These are phyloP conservation scores for Telenomus remus DNA, from an alignment of 1,140 invertebrate species.

Conservation along the genomic window DNA sequence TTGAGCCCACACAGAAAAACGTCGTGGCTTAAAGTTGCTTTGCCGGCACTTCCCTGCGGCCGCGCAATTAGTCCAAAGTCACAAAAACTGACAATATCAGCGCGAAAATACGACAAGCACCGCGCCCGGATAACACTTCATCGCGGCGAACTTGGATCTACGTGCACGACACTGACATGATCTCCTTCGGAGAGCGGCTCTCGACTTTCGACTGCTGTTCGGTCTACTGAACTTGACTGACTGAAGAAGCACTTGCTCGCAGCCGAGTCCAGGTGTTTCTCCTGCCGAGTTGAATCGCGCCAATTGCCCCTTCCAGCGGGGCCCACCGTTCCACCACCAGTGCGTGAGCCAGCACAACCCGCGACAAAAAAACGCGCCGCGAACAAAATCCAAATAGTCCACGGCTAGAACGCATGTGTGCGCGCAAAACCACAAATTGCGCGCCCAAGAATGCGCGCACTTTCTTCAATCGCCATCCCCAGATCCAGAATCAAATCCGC, in stretches of 20 bases:
- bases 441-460: background rate
- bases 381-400: constrained; percentile 22
- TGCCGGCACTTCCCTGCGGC: constrained; percentile 18
- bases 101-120: background rate
- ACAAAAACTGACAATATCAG: background rate
- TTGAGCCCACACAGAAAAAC: constrained; percentile 2
- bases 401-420: background rate
- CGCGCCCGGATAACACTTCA: background rate
- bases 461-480: no score
- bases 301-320: constrained; percentile 31
- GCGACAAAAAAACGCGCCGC: constrained; percentile 4
- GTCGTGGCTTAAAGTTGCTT: background rate
- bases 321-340: constrained; percentile 45
- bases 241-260: constrained; percentile 59
- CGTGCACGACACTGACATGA: background rate
- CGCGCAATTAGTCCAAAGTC: background rate
- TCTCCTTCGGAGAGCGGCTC: background rate
- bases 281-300: constrained; percentile 29
- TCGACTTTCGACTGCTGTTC: constrained; percentile 4
- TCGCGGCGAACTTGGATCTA: background rate
- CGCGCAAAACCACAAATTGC: background rate
- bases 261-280: constrained; percentile 68
- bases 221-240: constrained; percentile 62
- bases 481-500: no score
- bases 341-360: constrained; percentile 4